Conservation (phyloP, 2,888 invertebrate species). For the Cylindroiulus punctatus region DNA sequence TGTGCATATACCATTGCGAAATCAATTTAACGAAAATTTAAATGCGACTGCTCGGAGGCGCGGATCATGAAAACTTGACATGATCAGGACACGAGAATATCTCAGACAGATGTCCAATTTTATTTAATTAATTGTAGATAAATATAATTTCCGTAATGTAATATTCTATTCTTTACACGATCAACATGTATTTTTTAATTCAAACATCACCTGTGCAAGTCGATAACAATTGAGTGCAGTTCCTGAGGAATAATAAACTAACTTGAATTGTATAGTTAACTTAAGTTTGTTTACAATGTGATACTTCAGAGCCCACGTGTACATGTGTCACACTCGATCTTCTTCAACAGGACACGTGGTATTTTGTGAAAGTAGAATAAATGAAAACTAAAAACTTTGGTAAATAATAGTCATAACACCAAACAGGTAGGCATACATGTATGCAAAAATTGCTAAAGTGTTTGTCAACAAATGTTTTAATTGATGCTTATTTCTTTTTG, state of each 20-base stretch:
- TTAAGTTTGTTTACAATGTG: background rate
- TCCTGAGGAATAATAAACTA: background rate
- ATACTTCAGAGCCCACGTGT: background rate
- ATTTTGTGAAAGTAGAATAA: too few species aligned
- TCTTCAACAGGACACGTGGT: too few species aligned
- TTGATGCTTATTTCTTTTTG: too few species aligned
- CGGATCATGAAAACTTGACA: background rate
- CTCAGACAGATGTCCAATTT: background rate
- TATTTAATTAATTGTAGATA: constrained; percentile 43
- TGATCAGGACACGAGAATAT: background rate
- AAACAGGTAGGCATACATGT: too few species aligned
- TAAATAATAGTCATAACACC: too few species aligned
- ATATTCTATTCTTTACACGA: constrained; percentile 35
- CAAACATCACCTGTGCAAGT: background rate
- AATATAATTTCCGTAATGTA: constrained; percentile 1
- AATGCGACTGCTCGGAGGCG: background rate
- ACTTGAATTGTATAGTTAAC: background rate
- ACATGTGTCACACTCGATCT: too few species aligned
- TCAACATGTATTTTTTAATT: constrained; percentile 38
- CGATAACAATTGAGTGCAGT: background rate
- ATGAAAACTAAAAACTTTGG: too few species aligned
- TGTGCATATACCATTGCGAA: background rate
- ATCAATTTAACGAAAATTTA: background rate
- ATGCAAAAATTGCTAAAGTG: too few species aligned
- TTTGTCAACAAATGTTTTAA: too few species aligned